Evolutionary conservation across 2,888 invertebrate species (phyloP).

Genomic region (Epirrita christyi): DNA sequence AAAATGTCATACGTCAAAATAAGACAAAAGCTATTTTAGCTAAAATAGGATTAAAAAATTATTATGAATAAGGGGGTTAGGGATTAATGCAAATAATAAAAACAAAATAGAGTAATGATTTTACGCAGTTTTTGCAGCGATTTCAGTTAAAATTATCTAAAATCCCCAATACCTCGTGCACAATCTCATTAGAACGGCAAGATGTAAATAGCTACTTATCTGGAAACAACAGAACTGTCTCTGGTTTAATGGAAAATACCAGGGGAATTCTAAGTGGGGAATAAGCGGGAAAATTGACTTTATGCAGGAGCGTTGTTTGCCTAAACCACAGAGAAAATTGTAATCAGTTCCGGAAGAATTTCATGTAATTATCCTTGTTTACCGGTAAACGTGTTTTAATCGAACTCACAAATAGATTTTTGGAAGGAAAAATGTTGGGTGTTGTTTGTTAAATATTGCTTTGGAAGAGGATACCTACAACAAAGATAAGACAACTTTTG

Average conservation of each 20-base stretch:
- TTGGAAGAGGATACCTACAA: too few relatives aligned
- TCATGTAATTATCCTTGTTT: conserved; percentile 4
- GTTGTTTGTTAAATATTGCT: too few relatives aligned
- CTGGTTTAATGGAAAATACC: conserved; percentile 9
- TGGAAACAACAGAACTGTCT: conserved; percentile 16
- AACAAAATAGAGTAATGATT: neutral
- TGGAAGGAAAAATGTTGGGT: too few relatives aligned
- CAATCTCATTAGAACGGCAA: conserved; percentile 18
- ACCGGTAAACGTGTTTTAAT: neutral
- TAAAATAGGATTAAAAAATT: too few relatives aligned
- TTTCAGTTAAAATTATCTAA: conserved; percentile 12
- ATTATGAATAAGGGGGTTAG: too few relatives aligned
- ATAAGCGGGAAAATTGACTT: conserved; percentile 8
- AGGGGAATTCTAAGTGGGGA: conserved; percentile 1
- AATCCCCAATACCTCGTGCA: conserved; percentile 13
- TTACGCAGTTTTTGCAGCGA: neutral
- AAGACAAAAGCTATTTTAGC: too few relatives aligned
- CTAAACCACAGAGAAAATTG: conserved; percentile 7
- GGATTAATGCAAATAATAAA: neutral
- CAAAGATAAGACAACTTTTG: too few relatives aligned
- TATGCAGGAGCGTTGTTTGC: conserved; percentile 12
- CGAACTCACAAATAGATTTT: neutral
- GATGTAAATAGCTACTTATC: conserved; percentile 22
- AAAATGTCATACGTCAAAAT: too few relatives aligned
- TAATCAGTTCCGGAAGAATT: conserved; percentile 8